Conservation (phyloP, 2,113 vertebrate genomes). For the Falcunculus frontatus region DNA sequence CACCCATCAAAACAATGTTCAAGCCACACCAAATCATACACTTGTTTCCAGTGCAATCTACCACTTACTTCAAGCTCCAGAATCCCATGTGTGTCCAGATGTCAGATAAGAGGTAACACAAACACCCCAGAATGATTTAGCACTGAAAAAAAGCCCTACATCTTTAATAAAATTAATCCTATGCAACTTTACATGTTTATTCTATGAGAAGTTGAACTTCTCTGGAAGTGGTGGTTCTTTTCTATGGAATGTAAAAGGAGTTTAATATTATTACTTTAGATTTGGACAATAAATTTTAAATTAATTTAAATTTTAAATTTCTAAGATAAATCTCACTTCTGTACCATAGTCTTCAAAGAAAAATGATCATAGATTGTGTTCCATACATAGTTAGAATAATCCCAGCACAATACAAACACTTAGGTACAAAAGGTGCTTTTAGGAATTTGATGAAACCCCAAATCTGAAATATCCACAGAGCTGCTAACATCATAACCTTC, state of each 20-base stretch:
- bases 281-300: neutral
- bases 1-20: neutral
- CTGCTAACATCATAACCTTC: neutral
- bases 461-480: neutral
- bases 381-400: neutral
- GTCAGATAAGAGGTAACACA: neutral
- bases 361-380: neutral
- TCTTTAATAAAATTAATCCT: neutral
- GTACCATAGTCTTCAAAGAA: neutral
- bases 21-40: neutral
- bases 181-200: neutral
- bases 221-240: neutral
- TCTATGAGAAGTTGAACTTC: neutral
- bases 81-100: neutral
- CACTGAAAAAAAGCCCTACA: neutral
- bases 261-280: neutral
- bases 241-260: neutral
- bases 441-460: neutral
- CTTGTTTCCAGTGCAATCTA: neutral
- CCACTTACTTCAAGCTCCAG: neutral
- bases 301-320: neutral
- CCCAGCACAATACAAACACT: neutral
- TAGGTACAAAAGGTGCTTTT: slow-evolving; percentile 8
- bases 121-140: neutral
- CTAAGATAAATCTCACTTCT: neutral